phyloP scores from a whole-genome alignment of 1,140 invertebrate genomes.

The Ganaspis sp. region DNA sequence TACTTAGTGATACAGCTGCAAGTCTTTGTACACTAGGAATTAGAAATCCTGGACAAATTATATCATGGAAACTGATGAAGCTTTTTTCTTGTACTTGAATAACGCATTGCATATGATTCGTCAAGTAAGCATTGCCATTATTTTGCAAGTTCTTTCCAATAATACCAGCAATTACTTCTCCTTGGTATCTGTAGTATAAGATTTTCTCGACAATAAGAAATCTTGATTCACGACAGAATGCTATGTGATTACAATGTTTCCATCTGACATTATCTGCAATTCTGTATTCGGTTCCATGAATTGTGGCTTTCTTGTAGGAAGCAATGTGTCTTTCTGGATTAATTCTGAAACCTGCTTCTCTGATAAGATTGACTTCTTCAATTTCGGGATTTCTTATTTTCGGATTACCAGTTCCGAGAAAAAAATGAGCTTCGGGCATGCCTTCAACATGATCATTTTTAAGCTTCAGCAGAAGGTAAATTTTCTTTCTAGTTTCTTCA shows the following conservation, averaged over 20 bases:
- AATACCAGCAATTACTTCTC: not conserved
- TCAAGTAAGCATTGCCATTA: not conserved
- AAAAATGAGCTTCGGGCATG: not conserved
- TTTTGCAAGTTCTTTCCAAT: not conserved
- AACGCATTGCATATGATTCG: not conserved
- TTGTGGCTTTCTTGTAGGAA: not conserved
- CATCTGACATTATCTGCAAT: not conserved
- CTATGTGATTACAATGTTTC: not conserved
- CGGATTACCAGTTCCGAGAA: not conserved
- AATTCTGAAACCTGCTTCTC: not conserved
- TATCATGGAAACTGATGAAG: not conserved
- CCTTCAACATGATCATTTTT: not conserved
- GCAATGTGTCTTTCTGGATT: not conserved
- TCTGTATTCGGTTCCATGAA: not conserved
- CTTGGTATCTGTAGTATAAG: not conserved
- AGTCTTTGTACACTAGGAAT: not conserved
- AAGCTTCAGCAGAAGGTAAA: not conserved
- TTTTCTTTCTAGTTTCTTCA: not conserved
- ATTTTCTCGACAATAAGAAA: not conserved
- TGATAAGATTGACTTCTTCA: not conserved
- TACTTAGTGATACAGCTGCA: not conserved
- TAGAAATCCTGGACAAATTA: not conserved
- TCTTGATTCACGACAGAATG: not conserved
- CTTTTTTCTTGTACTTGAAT: not conserved
- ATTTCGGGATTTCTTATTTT: not conserved